phyloP scores from a whole-genome alignment of 2,797 vertebrate species.

The Acrossocheilus wenchowensis region DNA sequence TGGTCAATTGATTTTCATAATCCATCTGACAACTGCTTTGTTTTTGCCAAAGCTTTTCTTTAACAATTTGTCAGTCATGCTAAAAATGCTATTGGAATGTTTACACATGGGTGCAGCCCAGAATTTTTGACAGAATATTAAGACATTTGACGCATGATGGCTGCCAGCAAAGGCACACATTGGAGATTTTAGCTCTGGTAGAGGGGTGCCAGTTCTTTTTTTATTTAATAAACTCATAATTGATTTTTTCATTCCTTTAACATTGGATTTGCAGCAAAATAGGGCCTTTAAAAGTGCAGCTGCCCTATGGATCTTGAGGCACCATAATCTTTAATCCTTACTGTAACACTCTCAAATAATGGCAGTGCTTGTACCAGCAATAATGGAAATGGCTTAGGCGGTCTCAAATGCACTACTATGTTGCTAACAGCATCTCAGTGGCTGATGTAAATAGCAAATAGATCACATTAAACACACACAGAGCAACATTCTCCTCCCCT shows the following conservation, averaged over 20 bases:
- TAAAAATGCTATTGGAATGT: neutral
- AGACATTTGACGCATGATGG: neutral
- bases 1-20: neutral
- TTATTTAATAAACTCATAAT: neutral
- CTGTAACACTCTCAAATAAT: conserved; percentile 7
- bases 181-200: neutral
- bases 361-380: conserved; percentile 1
- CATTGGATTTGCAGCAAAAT: neutral
- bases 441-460: conserved; percentile 17
- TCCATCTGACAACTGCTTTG: neutral
- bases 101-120: neutral
- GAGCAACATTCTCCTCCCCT: conserved; percentile 29
- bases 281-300: neutral
- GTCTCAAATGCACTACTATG: conserved; percentile 14
- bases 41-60: neutral
- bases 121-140: neutral
- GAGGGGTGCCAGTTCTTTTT: neutral
- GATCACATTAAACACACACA: conserved; percentile 32
- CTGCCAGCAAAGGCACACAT: neutral
- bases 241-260: neutral
- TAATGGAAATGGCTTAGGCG: conserved; percentile 13
- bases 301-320: neutral
- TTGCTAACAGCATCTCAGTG: conserved; percentile 8
- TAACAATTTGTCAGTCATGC: neutral
- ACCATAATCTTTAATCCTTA: neutral